Evolutionary conservation across 2,888 invertebrate genomes (phyloP), one percentile per base, ranked within the genome.

Genomic region (Noctuana brunneofusca): DNA sequence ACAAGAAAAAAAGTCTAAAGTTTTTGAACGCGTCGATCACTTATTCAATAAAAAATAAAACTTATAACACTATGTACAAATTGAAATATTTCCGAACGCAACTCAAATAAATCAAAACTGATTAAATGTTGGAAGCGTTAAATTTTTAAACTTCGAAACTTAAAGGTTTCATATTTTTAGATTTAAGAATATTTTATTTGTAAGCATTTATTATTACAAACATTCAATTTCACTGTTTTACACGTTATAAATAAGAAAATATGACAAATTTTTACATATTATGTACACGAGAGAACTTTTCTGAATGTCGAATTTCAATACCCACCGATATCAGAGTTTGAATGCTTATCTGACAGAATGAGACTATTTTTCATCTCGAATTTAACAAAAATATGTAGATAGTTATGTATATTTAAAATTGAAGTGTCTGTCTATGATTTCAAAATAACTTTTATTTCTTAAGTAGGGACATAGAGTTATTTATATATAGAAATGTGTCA

Each of bases 261-360:
- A n/a, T 3, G 4, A 8, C 14, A 8, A 3, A 1, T 49, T 22
- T 49, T 24, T 3, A 49, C 24, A 27, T 22, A 53, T 20, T 62
- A n/a, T n/a, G n/a, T n/a, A n/a, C n/a, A n/a, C 27, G 35, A 41
- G 32, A 46, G 16, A 8, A 49, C 48, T 49, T 49, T 27, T 22
- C 22, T 38, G 38, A 38, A 35, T 62, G 35, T 35, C 35, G 48
- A 62, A 55, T 52, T n/a, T 48, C 24, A 54, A 48, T 53, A 35
- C 6, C 6, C 43, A 18, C 18, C 11, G 18, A 27, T 49, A 50
- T 16, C 22, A 54, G 0, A 8, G 35, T 32, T 22, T 43, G 14
- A 46, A 22, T 14, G 35, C 9, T 48, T 54, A 60, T 60, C 48
- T 48, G 60, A 55, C 54, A 62, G 5, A 38, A 46, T 54, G 46